A percentile compares a stretch with the other conserved stretches of the same genome.
phyloP scores from a whole-genome alignment of 2,888 invertebrate species.

The Drosophila vallismaia region DNA sequence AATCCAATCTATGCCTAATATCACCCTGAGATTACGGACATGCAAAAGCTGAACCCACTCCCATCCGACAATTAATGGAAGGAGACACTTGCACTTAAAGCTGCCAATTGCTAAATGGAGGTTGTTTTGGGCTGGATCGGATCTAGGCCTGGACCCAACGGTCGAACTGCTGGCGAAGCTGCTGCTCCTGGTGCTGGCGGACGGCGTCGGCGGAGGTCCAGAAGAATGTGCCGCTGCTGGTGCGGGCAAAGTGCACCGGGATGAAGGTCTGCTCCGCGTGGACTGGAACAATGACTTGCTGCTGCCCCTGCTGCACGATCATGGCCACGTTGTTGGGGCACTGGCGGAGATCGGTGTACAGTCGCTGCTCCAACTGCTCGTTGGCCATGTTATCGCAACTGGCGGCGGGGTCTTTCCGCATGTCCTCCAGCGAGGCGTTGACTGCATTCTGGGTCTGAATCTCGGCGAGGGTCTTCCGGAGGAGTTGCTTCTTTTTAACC shows the following conservation, averaged over 20 bases:
- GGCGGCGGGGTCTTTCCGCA: constrained; percentile 81
- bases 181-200: constrained; percentile 64
- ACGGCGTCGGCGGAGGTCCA: constrained; percentile 87
- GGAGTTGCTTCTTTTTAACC: constrained; percentile 80
- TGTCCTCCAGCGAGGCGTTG: constrained; percentile 82
- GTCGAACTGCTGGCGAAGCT: constrained; percentile 73
- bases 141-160: constrained; percentile 82
- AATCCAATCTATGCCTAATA: constrained; percentile 74
- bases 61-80: constrained; percentile 28
- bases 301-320: constrained; percentile 86
- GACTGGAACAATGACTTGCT: constrained; percentile 81
- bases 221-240: constrained; percentile 92
- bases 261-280: constrained; percentile 79
- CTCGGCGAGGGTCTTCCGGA: constrained; percentile 80
- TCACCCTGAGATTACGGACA: constrained; percentile 72
- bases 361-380: constrained; percentile 91
- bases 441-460: constrained; percentile 80
- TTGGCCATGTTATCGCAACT: constrained; percentile 85
- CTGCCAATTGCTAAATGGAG: constrained; percentile 52
- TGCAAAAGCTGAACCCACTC: constrained; percentile 50
- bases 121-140: constrained; percentile 3
- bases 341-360: constrained; percentile 88
- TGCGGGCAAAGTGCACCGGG: constrained; percentile 92
- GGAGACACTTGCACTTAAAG: constrained; percentile 76
- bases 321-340: constrained; percentile 89